These are phyloP conservation scores for Macquaria ambigua DNA, from an alignment of 2,113 vertebrate genomes.

Conservation along the genomic window DNA sequence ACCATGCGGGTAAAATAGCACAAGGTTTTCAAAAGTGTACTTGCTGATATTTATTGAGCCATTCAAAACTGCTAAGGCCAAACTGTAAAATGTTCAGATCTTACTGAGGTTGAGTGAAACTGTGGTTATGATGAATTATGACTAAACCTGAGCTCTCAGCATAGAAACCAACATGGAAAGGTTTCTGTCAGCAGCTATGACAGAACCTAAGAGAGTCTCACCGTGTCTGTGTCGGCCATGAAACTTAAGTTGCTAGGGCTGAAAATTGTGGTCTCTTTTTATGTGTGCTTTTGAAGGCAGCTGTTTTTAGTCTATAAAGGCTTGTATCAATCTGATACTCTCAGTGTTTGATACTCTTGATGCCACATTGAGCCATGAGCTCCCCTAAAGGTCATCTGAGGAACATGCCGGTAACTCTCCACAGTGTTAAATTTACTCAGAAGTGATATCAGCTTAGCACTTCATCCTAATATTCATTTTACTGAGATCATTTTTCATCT, in stretches of 20 bases:
- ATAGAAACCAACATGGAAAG: constrained; percentile 15
- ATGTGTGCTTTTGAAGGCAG: constrained; percentile 32
- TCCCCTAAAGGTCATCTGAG: constrained; percentile 52
- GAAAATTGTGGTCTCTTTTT: constrained; percentile 27
- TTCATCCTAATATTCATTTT: constrained; percentile 15
- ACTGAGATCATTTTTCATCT: constrained; percentile 18
- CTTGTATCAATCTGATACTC: constrained; percentile 60
- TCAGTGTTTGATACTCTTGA: constrained; percentile 29
- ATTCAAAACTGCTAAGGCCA: neutral
- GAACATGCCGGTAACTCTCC: constrained; percentile 18
- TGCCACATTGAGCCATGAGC: constrained; percentile 34
- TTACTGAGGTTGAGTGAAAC: constrained; percentile 24
- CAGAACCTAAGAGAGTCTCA: constrained; percentile 27
- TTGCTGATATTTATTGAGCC: constrained; percentile 45
- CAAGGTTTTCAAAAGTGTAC: constrained; percentile 8
- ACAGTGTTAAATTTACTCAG: constrained; percentile 10
- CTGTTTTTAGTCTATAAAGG: constrained; percentile 56
- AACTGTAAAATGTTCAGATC: neutral
- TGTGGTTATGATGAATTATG: constrained; percentile 32
- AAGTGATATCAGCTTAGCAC: constrained; percentile 16
- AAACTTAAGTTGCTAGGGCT: constrained; percentile 54
- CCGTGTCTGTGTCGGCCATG: constrained; percentile 26
- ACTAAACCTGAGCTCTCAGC: constrained; percentile 42
- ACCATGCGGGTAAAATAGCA: constrained; percentile 12
- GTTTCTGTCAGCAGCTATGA: constrained; percentile 38